Evolutionary conservation across 2,797 vertebrate species (phyloP).

Genomic region (Alexandromys oeconomus): DNA sequence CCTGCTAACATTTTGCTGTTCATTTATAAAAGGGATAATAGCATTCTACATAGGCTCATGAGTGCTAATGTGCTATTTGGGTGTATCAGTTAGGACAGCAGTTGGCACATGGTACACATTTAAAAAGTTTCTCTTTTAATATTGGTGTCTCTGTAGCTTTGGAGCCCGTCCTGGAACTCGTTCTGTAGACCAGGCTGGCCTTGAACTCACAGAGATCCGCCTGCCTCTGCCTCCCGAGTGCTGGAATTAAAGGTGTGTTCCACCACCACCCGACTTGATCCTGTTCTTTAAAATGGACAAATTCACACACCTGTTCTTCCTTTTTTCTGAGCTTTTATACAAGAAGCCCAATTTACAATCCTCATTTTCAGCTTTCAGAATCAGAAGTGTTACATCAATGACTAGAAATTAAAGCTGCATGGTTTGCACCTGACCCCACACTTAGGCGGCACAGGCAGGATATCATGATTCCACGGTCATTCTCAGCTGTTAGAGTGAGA

Average conservation of each 20-base stretch:
- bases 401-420: conserved; percentile 4
- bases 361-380: conserved; percentile 23
- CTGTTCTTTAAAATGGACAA: neutral
- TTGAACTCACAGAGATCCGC: accelerated
- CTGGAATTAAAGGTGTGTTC: no score
- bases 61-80: neutral
- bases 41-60: neutral
- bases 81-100: neutral
- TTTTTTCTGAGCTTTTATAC: conserved; percentile 54
- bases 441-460: neutral
- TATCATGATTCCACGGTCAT: neutral
- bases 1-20: neutral
- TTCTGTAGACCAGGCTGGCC: no score
- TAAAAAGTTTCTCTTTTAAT: conserved; percentile 1
- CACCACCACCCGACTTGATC: no score
- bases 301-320: neutral
- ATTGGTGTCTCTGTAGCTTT: neutral
- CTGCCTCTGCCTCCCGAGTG: no score
- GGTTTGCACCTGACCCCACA: neutral
- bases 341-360: neutral
- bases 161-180: no score
- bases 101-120: neutral
- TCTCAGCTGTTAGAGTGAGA: neutral
- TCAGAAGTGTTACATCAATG: neutral
- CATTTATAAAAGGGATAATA: neutral